Evolutionary conservation across 1,140 invertebrate genomes (phyloP).

Genomic region (Cotesia chilonis): DNA sequence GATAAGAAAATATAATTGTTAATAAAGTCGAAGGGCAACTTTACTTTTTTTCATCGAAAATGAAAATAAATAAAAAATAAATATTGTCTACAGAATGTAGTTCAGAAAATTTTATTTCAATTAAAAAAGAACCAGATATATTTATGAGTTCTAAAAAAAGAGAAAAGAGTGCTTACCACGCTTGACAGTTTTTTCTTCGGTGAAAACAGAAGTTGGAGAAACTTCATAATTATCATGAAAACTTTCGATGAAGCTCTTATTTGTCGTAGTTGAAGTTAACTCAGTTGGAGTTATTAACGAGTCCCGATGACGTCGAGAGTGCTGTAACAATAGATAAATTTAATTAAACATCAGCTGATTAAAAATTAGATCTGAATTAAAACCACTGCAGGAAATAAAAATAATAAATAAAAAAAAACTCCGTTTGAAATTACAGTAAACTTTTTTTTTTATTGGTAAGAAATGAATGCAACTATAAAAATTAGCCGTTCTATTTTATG

Average conservation of each 20-base stretch:
- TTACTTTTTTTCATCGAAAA: too few species aligned
- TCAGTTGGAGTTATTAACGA: conserved; percentile 38
- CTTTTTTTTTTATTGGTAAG: not conserved
- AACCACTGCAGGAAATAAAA: not conserved
- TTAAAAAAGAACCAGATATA: too few species aligned
- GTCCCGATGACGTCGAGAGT: conserved; percentile 50
- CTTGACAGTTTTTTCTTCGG: conserved; percentile 21
- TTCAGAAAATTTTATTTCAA: too few species aligned
- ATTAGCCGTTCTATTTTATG: not conserved
- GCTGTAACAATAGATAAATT: conserved; percentile 46
- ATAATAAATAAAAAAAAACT: not conserved
- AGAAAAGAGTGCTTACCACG: conserved; percentile 27
- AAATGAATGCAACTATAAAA: not conserved
- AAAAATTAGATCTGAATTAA: not conserved
- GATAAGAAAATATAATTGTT: too few species aligned
- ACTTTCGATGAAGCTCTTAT: conserved; percentile 24
- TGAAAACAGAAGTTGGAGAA: conserved; percentile 16
- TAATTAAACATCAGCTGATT: not conserved
- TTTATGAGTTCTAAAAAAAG: too few species aligned
- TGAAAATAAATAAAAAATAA: too few species aligned
- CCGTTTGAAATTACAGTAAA: too few species aligned
- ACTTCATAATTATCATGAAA: not conserved
- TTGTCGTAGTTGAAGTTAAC: conserved; percentile 14
- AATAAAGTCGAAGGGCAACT: too few species aligned
- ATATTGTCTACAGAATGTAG: too few species aligned